These are phyloP conservation scores for Aphaenogaster ashmeadi DNA, from an alignment of 1,140 invertebrate species.

Conservation along the genomic window DNA sequence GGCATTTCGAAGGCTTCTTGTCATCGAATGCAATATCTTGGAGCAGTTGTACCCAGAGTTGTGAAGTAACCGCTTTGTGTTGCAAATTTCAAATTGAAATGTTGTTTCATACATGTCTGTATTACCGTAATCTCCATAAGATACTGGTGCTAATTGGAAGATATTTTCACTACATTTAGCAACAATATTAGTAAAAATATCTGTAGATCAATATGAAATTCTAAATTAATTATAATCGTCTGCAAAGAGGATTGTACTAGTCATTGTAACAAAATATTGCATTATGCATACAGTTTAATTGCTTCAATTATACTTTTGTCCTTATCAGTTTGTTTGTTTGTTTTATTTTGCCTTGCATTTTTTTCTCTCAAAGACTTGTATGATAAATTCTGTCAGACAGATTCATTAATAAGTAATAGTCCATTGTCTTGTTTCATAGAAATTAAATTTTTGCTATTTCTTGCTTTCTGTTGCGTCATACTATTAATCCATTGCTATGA, in stretches of 20 bases:
- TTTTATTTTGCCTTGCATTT: neutral
- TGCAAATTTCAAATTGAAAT: neutral
- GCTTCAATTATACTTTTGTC: neutral
- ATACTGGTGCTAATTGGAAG: neutral
- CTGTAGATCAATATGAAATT: neutral
- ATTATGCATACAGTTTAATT: neutral
- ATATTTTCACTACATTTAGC: neutral
- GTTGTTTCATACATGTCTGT: conserved; percentile 3
- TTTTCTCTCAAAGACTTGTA: neutral
- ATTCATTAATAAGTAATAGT: neutral
- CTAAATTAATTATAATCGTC: neutral
- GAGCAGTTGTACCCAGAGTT: neutral
- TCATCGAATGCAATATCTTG: neutral
- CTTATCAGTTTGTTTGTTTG: neutral
- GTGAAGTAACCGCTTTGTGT: neutral
- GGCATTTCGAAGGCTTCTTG: neutral
- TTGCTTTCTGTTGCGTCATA: neutral
- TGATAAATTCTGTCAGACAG: neutral
- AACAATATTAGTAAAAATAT: conserved; percentile 3
- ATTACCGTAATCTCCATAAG: neutral
- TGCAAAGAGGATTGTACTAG: neutral
- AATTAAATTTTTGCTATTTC: neutral
- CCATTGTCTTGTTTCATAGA: neutral
- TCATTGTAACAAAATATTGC: neutral
- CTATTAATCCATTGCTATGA: neutral